A percentile compares a stretch with the other conserved stretches of the same genome.
phyloP scores from a whole-genome alignment of 2,797 vertebrate species.

The Lates japonicus region DNA sequence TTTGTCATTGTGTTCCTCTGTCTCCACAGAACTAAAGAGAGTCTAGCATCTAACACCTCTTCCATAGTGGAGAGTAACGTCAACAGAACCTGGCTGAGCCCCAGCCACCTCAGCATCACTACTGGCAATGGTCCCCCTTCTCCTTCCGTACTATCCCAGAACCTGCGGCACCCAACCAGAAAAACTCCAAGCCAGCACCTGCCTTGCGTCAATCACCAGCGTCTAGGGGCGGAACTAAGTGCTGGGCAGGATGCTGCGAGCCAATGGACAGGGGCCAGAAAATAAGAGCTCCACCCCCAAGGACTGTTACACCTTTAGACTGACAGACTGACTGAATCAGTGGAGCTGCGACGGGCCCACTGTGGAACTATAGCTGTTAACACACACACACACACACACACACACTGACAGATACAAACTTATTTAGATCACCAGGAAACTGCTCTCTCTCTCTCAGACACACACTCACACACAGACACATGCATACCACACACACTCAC shows the following conservation, averaged over 20 bases:
- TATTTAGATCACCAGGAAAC: constrained; percentile 90
- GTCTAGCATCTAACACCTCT: constrained; percentile 98
- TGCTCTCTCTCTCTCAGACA: not conserved
- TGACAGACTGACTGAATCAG: constrained; percentile 53
- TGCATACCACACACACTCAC: constrained; percentile 75
- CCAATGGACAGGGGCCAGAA: constrained; percentile 25
- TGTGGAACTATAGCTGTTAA: constrained; percentile 65
- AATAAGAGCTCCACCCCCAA: constrained; percentile 30
- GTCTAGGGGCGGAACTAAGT: constrained; percentile 77
- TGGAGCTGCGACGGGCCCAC: constrained; percentile 52
- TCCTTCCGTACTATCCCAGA: constrained; percentile 93
- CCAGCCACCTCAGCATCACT: constrained; percentile 90
- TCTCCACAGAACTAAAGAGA: constrained; percentile 95
- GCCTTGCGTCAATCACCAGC: constrained; percentile 99
- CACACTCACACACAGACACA: not conserved
- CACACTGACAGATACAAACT: constrained; percentile 76
- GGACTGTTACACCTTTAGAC: constrained; percentile 69
- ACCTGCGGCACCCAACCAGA: constrained; percentile 91
- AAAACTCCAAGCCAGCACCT: constrained; percentile 96
- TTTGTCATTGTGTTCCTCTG: constrained; percentile 18
- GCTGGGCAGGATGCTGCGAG: constrained; percentile 13
- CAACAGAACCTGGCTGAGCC: constrained; percentile 97
- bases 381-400: constrained; percentile 26
- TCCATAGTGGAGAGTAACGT: constrained; percentile 98
- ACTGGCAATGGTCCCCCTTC: constrained; percentile 90